phyloP scores from a whole-genome alignment of 2,113 vertebrate species.

The Dromaius novaehollandiae region DNA sequence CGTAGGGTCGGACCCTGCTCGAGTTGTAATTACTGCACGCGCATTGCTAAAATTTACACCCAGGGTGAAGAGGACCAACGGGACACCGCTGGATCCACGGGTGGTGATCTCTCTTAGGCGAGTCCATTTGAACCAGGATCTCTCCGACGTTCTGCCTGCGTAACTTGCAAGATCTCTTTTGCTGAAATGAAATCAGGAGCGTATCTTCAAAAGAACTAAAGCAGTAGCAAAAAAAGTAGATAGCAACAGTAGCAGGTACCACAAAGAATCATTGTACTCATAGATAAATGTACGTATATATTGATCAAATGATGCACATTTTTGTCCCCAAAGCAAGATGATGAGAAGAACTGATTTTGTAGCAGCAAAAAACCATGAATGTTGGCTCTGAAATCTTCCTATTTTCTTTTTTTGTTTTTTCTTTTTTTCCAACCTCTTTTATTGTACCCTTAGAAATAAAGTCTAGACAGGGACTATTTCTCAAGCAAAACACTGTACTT shows the following conservation, averaged over 20 bases:
- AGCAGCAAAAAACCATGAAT: background rate
- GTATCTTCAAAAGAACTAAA: background rate
- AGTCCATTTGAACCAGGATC: background rate
- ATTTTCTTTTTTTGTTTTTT: background rate
- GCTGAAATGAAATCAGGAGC: background rate
- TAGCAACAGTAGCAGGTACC: background rate
- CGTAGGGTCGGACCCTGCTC: too few relatives aligned
- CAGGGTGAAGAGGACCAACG: too few relatives aligned
- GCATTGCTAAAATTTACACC: too few relatives aligned
- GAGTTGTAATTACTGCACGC: too few relatives aligned
- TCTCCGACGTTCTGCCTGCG: background rate
- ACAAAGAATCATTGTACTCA: background rate
- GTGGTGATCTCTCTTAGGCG: too few relatives aligned
- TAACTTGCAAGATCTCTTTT: background rate
- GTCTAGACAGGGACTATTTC: background rate
- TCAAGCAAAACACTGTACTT: background rate
- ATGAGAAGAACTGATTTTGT: background rate
- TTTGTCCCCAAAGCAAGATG: background rate
- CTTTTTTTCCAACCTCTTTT: background rate
- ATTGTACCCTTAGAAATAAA: background rate
- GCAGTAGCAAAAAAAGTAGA: background rate
- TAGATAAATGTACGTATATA: background rate
- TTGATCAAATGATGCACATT: background rate
- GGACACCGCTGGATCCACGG: too few relatives aligned
- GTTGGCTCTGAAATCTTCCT: background rate